phyloP scores from a whole-genome alignment of 1,140 invertebrate genomes.

The Musca vetustissima region DNA sequence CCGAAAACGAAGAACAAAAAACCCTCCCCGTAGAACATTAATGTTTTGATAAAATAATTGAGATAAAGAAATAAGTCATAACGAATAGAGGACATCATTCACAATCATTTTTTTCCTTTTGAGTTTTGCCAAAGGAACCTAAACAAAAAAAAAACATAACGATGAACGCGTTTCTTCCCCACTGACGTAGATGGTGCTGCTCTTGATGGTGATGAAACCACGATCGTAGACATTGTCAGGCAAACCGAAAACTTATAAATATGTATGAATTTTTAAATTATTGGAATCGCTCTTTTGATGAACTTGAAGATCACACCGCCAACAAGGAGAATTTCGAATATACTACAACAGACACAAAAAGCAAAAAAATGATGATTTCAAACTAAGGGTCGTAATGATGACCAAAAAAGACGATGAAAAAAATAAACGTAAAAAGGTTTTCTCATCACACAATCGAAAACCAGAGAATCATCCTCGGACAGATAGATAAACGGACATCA shows the following conservation, averaged over 20 bases:
- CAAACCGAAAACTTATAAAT: conserved; percentile 53
- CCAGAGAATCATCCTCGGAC: no score
- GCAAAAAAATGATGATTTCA: no score
- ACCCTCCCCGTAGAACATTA: not conserved
- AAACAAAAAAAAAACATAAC: not conserved
- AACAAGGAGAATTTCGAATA: not conserved
- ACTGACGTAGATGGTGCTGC: not conserved
- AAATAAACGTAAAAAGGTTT: no score
- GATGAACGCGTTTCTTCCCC: no score
- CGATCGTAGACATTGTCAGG: conserved; percentile 15
- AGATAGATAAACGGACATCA: no score
- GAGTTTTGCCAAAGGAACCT: not conserved
- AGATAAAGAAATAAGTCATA: conserved; percentile 41
- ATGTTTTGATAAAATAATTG: conserved; percentile 43
- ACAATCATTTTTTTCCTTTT: no score
- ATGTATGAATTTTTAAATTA: conserved; percentile 55
- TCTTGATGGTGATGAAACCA: not conserved
- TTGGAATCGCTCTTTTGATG: conserved; percentile 44
- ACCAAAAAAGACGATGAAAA: no score
- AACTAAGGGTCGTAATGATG: no score
- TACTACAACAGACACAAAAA: no score
- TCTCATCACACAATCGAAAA: no score
- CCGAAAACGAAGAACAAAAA: not conserved
- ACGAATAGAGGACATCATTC: conserved; percentile 25
- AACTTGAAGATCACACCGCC: conserved; percentile 18